Evolutionary conservation across 2,113 vertebrate genomes (phyloP).

Genomic region (Calidris pugnax): DNA sequence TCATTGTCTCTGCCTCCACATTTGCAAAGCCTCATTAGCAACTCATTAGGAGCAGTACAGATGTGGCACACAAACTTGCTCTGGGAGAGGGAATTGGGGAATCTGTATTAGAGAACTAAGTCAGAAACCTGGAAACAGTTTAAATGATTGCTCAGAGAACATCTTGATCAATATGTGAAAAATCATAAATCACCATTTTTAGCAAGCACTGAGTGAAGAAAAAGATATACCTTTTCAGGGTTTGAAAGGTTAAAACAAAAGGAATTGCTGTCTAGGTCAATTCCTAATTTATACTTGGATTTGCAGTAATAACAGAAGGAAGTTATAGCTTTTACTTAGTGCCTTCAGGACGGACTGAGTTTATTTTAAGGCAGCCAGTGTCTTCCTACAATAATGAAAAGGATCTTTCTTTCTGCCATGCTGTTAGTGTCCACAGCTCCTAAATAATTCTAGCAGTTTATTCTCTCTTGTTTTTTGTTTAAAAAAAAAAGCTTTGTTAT

Average conservation of each 20-base stretch:
- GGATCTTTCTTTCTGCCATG: not conserved
- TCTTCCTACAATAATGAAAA: not conserved
- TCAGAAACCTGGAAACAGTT: not conserved
- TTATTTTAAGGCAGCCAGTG: not conserved
- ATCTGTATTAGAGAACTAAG: not conserved
- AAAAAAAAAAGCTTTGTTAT: not conserved
- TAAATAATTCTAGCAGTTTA: not conserved
- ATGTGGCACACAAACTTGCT: not conserved
- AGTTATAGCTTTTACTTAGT: not conserved
- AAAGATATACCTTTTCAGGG: not conserved
- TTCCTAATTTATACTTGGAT: not conserved
- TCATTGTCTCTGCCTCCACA: not conserved
- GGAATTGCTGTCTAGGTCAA: not conserved
- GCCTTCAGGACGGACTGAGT: not conserved
- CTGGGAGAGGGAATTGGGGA: not conserved
- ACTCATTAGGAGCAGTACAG: conserved; percentile 31
- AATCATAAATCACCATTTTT: not conserved
- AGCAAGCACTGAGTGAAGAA: not conserved
- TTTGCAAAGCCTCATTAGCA: conserved; percentile 40
- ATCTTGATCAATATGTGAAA: not conserved
- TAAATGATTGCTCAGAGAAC: not conserved
- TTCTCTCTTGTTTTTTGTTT: not conserved
- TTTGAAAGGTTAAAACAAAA: not conserved
- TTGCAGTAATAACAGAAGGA: not conserved
- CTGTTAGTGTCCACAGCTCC: not conserved